Base-by-base conservation (phyloP, 2,888 invertebrate genomes). In the Ferdinandea cuprea region DNA sequence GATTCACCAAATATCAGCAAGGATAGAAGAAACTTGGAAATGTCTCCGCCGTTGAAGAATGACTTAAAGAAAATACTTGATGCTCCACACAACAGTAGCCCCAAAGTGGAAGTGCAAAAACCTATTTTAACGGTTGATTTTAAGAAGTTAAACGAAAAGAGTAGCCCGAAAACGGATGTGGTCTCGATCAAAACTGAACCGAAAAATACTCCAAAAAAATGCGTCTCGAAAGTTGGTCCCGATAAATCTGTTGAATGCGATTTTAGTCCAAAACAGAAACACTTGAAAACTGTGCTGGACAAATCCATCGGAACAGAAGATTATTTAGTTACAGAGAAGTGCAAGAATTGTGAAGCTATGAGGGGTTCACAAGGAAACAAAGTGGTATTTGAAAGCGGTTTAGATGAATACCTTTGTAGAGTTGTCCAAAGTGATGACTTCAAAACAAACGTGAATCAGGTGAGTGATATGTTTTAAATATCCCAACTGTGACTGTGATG, bases 321-420 rank as follows among this genome's bases (percentile, higher is more conserved):
- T 3, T 30, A 46, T 13, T 21, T 59, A 0, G 0, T 35, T 5
- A 17, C 13, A n/a, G 17, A 46, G 1, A 50, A 15, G 3, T 69
- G 69, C 15, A 44, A 68, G 4, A 44, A 44, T 9, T 52, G 35
- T 32, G 28, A n/a, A 68, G 2, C 11, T 4, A 5, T 30, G 9
- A 11, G 30, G n/a, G 46, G 35, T 2, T 17, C 59, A 5, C 15
- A 69, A 21, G 15, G 7, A 0, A 50, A 48, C 2, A 86, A 87
- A n/a, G 87, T 90, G 5, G 88, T 89, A 3, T 89, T 89, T 73
- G 89, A 89, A 61, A 85, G 85, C 17, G 86, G 88, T 1, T 86
- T 89, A 3, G 71, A 85, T 15, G 87, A 88, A 30, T 89, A 89
- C 63, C 85, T 89, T 11, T 85, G 87, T 11, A 86, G 88, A 74